Base-by-base conservation (phyloP, 2,888 invertebrate species). In the Drosophila buzzatii region DNA sequence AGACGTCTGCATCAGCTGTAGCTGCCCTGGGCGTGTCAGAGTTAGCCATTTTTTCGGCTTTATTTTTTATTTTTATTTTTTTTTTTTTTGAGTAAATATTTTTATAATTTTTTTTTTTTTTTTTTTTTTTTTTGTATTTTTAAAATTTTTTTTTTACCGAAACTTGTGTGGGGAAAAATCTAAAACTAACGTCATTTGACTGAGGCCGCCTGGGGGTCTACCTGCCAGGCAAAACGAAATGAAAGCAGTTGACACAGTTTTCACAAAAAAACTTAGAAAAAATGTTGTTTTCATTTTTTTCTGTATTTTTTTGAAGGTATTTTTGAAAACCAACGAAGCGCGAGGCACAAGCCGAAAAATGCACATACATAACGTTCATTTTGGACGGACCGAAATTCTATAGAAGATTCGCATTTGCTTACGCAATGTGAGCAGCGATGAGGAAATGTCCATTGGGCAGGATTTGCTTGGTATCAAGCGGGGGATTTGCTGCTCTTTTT, bases 371-470 rank as follows among this genome's bases (percentile, higher is more conserved):
- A 68, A 49, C 69, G 61, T 57, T 39, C 60, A 57, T 60, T 74
- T 75, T 61, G 47, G 60, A 60, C 42, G 27, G 74, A n/a, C 31
- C 31, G 20, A 45, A 52, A 73, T 49, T 61, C 53, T 49, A 58
- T 14, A 55, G 65, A 39, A 73, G 72, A 73, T 65, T 55, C 59
- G 41, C 73, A 52, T 73, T 73, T 64, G 60, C 57, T 65, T 57
- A 72, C 59, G 66, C 73, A 73, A 59, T 55, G 64, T 18, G 70
- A 35, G 57, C 71, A 64, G 65, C 73, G 73, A 65, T 52, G 72
- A 57, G 70, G 64, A 71, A 72, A 71, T 71, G 56, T 64, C 66
- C 70, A 51, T 72, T 64, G 64, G 56, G 7, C 27, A 20, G 61
- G 10, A 27, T 60, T 70, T 53, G 49, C 47, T 52, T 27, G 55